Conservation (phyloP, 1,140 invertebrate genomes). For the Tetramorium alpestre region DNA sequence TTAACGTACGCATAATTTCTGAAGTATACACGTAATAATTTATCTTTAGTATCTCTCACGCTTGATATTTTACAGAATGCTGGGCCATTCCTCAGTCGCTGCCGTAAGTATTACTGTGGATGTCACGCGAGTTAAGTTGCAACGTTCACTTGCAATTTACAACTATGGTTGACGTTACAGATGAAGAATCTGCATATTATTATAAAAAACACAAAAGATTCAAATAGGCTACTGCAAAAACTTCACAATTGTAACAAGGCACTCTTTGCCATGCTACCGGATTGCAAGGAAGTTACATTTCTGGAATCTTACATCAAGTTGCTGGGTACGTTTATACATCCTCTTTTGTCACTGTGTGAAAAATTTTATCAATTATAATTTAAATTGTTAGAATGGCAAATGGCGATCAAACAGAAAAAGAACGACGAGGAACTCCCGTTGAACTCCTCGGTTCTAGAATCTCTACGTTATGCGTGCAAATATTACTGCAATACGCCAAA, state of each 20-base stretch:
- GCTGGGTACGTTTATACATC: constrained; percentile 79
- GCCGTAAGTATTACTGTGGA: constrained; percentile 82
- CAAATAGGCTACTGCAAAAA: constrained; percentile 81
- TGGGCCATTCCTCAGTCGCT: constrained; percentile 84
- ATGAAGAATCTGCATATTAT: constrained; percentile 84
- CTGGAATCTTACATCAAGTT: constrained; percentile 84
- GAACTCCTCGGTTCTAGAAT: constrained; percentile 83
- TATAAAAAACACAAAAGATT: constrained; percentile 81
- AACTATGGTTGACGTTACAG: constrained; percentile 77
- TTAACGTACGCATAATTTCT: constrained; percentile 83
- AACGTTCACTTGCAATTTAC: not conserved
- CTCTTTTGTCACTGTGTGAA: not conserved
- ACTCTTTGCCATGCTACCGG: constrained; percentile 80
- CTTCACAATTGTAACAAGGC: constrained; percentile 82
- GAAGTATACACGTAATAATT: not conserved
- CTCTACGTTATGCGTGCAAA: constrained; percentile 83
- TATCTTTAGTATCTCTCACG: constrained; percentile 27
- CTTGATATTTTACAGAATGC: constrained; percentile 83
- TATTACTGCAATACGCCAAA: constrained; percentile 83
- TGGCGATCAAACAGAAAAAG: constrained; percentile 76
- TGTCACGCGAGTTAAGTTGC: constrained; percentile 23
- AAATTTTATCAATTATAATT: not conserved
- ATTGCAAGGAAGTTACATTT: constrained; percentile 82
- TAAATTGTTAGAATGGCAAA: constrained; percentile 83
- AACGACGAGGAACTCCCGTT: constrained; percentile 77